phyloP scores from a whole-genome alignment of 2,888 invertebrate species.

The Pseudoips prasinana region DNA sequence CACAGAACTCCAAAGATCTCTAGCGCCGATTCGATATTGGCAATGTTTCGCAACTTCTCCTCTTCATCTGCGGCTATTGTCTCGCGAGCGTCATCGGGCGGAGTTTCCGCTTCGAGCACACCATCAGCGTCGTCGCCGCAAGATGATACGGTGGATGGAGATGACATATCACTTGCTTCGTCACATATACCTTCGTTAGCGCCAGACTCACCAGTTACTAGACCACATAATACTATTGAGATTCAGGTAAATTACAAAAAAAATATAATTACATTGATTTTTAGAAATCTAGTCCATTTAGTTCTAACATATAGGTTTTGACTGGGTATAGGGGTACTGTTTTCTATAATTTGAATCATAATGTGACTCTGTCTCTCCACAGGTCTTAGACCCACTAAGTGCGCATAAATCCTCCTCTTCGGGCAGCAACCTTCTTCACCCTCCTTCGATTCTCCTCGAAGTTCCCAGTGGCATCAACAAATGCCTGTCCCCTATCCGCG shows the following conservation, averaged over 20 bases:
- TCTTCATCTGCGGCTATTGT: slow-evolving; percentile 83
- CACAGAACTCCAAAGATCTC: slow-evolving; percentile 84
- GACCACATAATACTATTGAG: slow-evolving; percentile 73
- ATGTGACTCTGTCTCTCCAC: no score
- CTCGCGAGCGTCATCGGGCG: slow-evolving; percentile 83
- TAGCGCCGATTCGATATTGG: slow-evolving; percentile 90
- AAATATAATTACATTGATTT: background rate
- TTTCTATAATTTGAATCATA: no score
- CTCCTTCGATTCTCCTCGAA: slow-evolving; percentile 89
- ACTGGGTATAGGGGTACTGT: no score
- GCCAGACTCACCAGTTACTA: slow-evolving; percentile 83
- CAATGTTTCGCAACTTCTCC: slow-evolving; percentile 89
- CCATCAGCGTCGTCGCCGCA: slow-evolving; percentile 89
- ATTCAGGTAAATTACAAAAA: slow-evolving; percentile 56
- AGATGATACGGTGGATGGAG: slow-evolving; percentile 86
- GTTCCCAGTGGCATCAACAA: slow-evolving; percentile 88
- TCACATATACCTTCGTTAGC: slow-evolving; percentile 81
- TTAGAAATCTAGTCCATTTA: no score
- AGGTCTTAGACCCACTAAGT: slow-evolving; percentile 86
- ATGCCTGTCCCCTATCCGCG: slow-evolving; percentile 90
- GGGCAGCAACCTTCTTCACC: slow-evolving; percentile 85
- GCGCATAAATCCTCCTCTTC: slow-evolving; percentile 83
- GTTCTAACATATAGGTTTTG: no score
- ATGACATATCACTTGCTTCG: slow-evolving; percentile 87
- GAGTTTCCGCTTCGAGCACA: slow-evolving; percentile 85